These are phyloP conservation scores for Lagorchestes hirsutus DNA, from an alignment of 2,797 vertebrate species.

Conservation along the genomic window DNA sequence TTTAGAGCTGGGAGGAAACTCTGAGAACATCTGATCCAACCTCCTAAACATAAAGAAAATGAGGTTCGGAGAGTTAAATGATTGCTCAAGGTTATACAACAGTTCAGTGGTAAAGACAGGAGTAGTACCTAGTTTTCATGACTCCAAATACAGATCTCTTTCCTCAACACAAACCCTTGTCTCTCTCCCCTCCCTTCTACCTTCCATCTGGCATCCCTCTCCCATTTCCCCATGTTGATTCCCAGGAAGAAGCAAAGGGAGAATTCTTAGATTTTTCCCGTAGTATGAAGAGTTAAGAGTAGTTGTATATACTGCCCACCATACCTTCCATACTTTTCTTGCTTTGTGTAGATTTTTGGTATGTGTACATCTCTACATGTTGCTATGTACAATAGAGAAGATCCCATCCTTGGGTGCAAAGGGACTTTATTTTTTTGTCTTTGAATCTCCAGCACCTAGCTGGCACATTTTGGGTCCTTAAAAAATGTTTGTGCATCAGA, in stretches of 20 bases:
- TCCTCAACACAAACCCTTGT: neutral
- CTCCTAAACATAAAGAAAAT: neutral
- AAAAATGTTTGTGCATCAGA: neutral
- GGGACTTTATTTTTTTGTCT: neutral
- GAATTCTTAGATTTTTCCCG: neutral
- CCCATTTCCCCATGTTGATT: neutral
- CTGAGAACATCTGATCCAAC: neutral
- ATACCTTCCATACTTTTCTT: neutral
- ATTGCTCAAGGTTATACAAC: slow-evolving; percentile 33
- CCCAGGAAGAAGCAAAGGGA: neutral
- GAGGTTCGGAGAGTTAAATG: neutral
- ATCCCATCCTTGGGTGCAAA: neutral
- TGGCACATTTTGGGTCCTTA: neutral
- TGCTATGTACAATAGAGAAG: neutral
- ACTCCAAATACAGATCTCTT: neutral
- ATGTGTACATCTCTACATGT: neutral
- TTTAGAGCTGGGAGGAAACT: neutral
- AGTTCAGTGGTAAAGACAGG: neutral
- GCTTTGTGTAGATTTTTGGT: neutral
- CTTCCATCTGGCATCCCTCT: neutral
- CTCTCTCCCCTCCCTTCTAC: neutral
- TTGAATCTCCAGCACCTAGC: neutral
- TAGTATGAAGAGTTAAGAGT: neutral
- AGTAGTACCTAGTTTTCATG: neutral
- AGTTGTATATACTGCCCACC: neutral